phyloP scores from a whole-genome alignment of 2,797 vertebrate genomes.

The Sebastes diploproa region DNA sequence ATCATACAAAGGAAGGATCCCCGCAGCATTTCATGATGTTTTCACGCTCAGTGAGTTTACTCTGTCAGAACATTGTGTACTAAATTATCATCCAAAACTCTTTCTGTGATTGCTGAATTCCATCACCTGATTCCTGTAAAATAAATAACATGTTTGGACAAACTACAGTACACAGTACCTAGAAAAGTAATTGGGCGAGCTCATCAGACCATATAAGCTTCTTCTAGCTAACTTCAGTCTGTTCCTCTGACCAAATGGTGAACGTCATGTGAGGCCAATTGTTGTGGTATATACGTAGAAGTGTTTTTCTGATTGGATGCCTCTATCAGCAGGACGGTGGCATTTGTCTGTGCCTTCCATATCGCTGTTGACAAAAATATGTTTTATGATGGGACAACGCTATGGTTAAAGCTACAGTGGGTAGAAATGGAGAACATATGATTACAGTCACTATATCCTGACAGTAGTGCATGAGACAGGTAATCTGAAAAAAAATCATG shows the following conservation, averaged over 20 bases:
- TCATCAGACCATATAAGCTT: neutral
- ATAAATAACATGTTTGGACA: neutral
- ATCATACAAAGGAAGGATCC: neutral
- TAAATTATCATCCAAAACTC: neutral
- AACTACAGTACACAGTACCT: neutral
- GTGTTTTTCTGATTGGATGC: neutral
- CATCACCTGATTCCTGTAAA: neutral
- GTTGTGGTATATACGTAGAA: neutral
- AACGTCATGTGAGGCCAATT: neutral
- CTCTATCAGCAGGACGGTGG: no score
- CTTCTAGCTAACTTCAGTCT: neutral
- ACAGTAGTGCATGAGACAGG: no score
- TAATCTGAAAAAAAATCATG: no score
- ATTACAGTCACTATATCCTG: no score
- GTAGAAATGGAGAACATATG: neutral
- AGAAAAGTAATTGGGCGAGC: neutral
- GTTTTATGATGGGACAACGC: neutral
- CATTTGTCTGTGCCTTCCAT: neutral
- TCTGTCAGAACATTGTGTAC: no score
- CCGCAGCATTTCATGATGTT: neutral
- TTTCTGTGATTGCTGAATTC: neutral
- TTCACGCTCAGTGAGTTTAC: neutral
- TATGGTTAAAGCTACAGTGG: neutral
- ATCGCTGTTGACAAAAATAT: neutral
- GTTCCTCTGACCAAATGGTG: neutral